Conservation (phyloP, 2,888 invertebrate genomes). For the Acanthosepion lycidas region DNA sequence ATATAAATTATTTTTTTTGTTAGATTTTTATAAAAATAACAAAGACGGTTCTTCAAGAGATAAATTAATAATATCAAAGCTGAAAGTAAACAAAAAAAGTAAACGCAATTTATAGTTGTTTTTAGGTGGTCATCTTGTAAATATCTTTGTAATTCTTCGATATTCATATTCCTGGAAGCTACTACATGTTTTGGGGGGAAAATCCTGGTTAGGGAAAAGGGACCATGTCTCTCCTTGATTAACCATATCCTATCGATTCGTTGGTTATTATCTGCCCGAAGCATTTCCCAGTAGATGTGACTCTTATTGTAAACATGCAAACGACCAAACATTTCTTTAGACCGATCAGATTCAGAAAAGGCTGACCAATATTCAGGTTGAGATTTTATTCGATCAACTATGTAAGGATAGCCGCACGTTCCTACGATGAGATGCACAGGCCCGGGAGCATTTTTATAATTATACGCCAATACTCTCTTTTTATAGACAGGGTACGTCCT, state of each 20-base stretch:
- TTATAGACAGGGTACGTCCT: constrained; percentile 68
- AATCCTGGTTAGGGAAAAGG: constrained; percentile 52
- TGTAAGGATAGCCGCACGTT: constrained; percentile 62
- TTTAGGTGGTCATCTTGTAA: not conserved
- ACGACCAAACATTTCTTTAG: constrained; percentile 62
- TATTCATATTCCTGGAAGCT: constrained; percentile 33
- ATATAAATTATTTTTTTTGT: not conserved
- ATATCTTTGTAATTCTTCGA: not conserved
- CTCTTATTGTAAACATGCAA: constrained; percentile 62
- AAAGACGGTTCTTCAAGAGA: not conserved
- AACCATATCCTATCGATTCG: constrained; percentile 62
- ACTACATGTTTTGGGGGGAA: not conserved
- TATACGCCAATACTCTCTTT: constrained; percentile 59
- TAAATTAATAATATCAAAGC: not conserved
- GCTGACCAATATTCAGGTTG: constrained; percentile 63
- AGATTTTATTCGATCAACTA: constrained; percentile 56
- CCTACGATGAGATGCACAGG: constrained; percentile 68
- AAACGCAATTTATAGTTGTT: not conserved
- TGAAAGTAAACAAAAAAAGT: not conserved
- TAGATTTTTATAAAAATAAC: not conserved
- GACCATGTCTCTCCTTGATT: constrained; percentile 61
- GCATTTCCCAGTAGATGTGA: constrained; percentile 65
- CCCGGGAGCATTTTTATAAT: constrained; percentile 64
- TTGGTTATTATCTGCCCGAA: constrained; percentile 61
- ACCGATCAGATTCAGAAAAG: constrained; percentile 56